Conservation (phyloP, 2,113 vertebrate species). For the Spea bombifrons region DNA sequence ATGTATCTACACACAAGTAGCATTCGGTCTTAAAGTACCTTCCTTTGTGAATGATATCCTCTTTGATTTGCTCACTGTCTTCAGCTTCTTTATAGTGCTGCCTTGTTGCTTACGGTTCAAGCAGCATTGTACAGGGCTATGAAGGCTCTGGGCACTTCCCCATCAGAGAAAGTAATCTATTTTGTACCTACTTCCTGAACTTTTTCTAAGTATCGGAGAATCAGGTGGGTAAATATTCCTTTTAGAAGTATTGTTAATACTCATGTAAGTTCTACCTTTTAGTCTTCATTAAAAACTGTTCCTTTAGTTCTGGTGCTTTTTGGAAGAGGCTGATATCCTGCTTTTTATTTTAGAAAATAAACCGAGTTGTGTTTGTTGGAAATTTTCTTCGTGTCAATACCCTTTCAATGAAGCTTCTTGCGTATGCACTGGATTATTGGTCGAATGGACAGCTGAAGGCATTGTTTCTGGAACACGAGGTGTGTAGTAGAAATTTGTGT, state of each 20-base stretch:
- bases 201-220: too few species aligned
- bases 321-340: too few species aligned
- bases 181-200: too few species aligned
- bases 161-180: too few species aligned
- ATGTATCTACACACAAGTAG: too few species aligned
- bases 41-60: too few species aligned
- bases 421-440: conserved; percentile 83
- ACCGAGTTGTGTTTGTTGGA: conserved; percentile 87
- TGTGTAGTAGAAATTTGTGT: conserved; percentile 47
- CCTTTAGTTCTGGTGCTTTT: too few species aligned
- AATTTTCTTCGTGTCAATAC: conserved; percentile 97
- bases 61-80: conserved; percentile 62
- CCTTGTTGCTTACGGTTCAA: conserved; percentile 83
- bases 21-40: too few species aligned
- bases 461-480: conserved; percentile 79
- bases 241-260: too few species aligned
- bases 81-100: conserved; percentile 83
- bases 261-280: too few species aligned
- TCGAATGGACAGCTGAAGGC: conserved; percentile 80
- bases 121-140: conserved; percentile 97
- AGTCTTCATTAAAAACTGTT: too few species aligned
- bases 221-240: too few species aligned
- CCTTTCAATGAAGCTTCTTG: conserved; percentile 94
- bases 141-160: conserved; percentile 67
- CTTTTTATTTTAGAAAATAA: conserved; percentile 70